Percentiles rank a stretch among this genome's conserved stretches.
phyloP scores from a whole-genome alignment of 2,113 vertebrate genomes.

The Blennius ocellaris region DNA sequence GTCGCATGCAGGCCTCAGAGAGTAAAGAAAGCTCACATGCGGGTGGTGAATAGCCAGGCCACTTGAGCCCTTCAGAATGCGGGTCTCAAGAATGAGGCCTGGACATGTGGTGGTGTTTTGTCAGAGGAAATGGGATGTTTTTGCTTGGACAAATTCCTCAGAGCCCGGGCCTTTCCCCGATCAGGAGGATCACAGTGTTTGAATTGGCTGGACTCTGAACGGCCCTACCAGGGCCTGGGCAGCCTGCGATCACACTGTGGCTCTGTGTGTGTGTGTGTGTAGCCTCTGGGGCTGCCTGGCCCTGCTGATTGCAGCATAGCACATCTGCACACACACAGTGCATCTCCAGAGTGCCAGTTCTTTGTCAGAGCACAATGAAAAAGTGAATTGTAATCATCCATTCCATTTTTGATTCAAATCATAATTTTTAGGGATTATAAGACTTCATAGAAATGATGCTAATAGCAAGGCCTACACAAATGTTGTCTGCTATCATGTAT shows the following conservation, averaged over 20 bases:
- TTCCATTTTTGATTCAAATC: neutral
- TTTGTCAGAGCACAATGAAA: constrained; percentile 53
- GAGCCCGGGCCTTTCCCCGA: constrained; percentile 74
- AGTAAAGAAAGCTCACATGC: constrained; percentile 61
- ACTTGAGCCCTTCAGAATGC: constrained; percentile 66
- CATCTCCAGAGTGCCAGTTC: constrained; percentile 35
- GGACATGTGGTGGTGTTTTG: constrained; percentile 81
- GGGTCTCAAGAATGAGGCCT: constrained; percentile 55
- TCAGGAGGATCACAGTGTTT: constrained; percentile 76
- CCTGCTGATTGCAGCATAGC: constrained; percentile 39
- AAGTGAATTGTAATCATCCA: neutral
- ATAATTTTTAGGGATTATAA: neutral
- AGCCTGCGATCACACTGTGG: constrained; percentile 46
- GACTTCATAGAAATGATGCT: neutral
- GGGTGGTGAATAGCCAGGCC: constrained; percentile 44
- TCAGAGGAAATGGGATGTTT: constrained; percentile 82
- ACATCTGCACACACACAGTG: constrained; percentile 53
- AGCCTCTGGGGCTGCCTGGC: constrained; percentile 47
- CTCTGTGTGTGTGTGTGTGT: constrained; percentile 25
- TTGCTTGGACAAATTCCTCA: constrained; percentile 83
- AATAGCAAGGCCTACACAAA: neutral
- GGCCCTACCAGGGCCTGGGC: constrained; percentile 54
- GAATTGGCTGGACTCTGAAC: constrained; percentile 71
- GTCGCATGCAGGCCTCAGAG: constrained; percentile 49
- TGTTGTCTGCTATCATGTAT: constrained; percentile 11